Evolutionary conservation across 2,888 invertebrate genomes (phyloP), one percentile per base, ranked within the genome.

Genomic region (Chloromyia formosa): DNA sequence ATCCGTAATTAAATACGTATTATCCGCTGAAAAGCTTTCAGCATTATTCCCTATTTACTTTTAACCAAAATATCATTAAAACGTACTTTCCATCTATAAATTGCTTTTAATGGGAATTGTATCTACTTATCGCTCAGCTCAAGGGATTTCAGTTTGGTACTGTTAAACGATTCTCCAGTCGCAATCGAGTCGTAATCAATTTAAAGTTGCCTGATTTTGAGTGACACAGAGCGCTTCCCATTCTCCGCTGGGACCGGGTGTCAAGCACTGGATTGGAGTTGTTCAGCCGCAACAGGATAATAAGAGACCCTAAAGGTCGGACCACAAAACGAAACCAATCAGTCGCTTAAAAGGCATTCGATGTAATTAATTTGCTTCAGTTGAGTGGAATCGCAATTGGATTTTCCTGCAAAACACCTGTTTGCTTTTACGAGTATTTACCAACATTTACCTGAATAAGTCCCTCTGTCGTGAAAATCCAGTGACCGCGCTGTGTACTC

Each of bases 341-440:
- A 27, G 4, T 23, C 61, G 27, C 27, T 27, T 61, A 61, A 61
- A 61, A 61, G 61, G 61, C 27, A 61, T 61, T 61, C 61, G 61
- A 61, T 61, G 61, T 61, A 61, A 61, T 61, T 61, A 61, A 61
- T 61, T 61, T 27, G 27, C 23, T 61, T 27, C 22, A 27, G 27
- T 61, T 61, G 61, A 61, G 23, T 27, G 27, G 23, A 61, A 23
- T 61, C 14, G 27, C 22, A 61, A 61, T 61, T 61, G 61, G 27
- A 61, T 61, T 27, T 61, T 23, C 23, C 27, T 35, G 23, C 23
- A 61, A 27, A 27, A 61, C 61, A 61, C 61, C 61, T 61, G 61
- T 61, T 23, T 61, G 61, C 61, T 61, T 61, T 61, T 53, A 45
- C n/a, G n/a, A n/a, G n/a, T 35, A 35, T 35, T 35, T 35, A 35